Conservation (phyloP, 2,113 vertebrate species). For the Hyla sarda region DNA sequence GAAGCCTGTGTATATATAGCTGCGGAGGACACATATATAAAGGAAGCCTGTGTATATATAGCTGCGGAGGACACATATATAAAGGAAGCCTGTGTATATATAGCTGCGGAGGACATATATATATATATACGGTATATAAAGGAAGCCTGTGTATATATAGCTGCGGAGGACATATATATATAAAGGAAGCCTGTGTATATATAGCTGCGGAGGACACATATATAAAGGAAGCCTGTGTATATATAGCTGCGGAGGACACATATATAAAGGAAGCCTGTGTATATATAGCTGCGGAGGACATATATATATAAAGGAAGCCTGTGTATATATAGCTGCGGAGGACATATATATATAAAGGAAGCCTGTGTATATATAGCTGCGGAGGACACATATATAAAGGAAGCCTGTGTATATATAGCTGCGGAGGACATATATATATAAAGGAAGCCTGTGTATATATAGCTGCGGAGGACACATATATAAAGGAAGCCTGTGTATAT, state of each 20-base stretch:
- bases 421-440: not conserved
- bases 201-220: not conserved
- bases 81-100: not conserved
- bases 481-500: conserved; percentile 31
- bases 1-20: not conserved
- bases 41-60: conserved; percentile 32
- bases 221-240: conserved; percentile 35
- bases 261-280: not conserved
- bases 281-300: not conserved
- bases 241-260: not conserved
- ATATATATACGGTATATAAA: too few relatives aligned
- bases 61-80: not conserved
- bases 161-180: not conserved
- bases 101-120: not conserved
- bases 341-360: not conserved
- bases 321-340: conserved; percentile 3
- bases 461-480: not conserved
- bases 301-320: conserved; percentile 36
- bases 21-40: not conserved
- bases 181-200: not conserved
- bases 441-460: not conserved
- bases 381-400: conserved; percentile 18
- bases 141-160: conserved; percentile 30
- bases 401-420: conserved; percentile 21
- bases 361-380: not conserved